Evolutionary conservation across 2,797 vertebrate genomes (phyloP).

Genomic region (Babyrousa celebensis): DNA sequence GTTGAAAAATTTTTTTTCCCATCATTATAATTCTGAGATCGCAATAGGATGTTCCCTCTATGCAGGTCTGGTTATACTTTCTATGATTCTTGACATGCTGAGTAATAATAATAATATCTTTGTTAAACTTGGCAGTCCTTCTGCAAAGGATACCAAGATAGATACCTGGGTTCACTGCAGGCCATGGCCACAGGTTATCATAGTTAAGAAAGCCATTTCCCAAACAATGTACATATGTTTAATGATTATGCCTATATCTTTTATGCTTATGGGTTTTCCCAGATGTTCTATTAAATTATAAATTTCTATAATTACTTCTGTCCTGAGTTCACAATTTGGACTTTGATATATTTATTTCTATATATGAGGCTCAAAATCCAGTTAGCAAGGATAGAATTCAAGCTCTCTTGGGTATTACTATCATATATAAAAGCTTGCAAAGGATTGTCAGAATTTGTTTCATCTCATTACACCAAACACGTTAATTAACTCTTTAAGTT

Average conservation of each 20-base stretch:
- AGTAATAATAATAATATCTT: background rate
- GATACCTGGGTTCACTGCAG: background rate
- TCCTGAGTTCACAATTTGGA: slow-evolving; percentile 37
- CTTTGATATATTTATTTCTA: slow-evolving; percentile 15
- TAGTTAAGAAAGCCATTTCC: background rate
- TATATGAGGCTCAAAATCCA: slow-evolving; percentile 9
- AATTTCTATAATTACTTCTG: slow-evolving; percentile 2
- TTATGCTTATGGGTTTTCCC: background rate
- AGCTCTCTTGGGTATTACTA: slow-evolving; percentile 33
- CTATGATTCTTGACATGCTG: background rate
- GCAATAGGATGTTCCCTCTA: background rate
- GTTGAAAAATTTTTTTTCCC: background rate
- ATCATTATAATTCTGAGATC: background rate
- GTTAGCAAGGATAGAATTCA: background rate
- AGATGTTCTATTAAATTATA: slow-evolving; percentile 2
- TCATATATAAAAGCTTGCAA: slow-evolving; percentile 39
- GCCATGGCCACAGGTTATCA: background rate
- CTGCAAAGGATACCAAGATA: background rate
- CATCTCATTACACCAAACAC: slow-evolving; percentile 51
- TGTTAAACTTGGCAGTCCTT: background rate
- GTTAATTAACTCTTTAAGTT: slow-evolving; percentile 62
- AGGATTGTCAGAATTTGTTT: slow-evolving; percentile 42
- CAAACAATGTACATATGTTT: background rate
- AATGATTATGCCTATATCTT: slow-evolving; percentile 20
- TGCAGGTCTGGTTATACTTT: background rate